Evolutionary conservation across 2,888 invertebrate species (phyloP).

Genomic region (Cephus sareptanus): DNA sequence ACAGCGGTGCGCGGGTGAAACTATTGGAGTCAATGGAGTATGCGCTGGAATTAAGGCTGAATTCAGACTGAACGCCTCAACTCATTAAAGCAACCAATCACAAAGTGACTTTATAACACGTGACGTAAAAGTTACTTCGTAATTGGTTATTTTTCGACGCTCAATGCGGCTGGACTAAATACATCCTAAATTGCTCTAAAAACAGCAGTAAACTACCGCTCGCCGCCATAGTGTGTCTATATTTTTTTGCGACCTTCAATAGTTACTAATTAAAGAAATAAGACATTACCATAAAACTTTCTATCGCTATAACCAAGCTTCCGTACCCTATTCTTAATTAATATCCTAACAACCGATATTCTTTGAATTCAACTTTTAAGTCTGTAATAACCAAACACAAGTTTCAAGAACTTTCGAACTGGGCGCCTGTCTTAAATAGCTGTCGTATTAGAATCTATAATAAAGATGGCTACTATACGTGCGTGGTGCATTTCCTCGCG

Average conservation of each 20-base stretch:
- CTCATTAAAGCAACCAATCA: not conserved
- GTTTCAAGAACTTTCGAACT: not conserved
- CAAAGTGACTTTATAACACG: not conserved
- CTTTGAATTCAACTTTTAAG: not conserved
- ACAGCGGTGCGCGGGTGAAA: not conserved
- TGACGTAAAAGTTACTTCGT: not conserved
- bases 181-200: not conserved
- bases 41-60: not conserved
- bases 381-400: not conserved
- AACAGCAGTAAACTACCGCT: not conserved
- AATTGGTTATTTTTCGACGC: not conserved
- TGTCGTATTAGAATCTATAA: not conserved
- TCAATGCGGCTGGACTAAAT: not conserved
- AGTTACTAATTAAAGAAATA: not conserved
- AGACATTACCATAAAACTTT: not conserved
- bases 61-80: not conserved
- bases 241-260: not conserved
- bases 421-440: not conserved
- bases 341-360: not conserved
- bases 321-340: not conserved
- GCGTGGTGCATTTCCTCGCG: not conserved
- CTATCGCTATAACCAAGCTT: not conserved
- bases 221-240: not conserved
- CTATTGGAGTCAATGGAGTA: slow-evolving; percentile 8
- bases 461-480: not conserved